phyloP scores from a whole-genome alignment of 2,888 invertebrate genomes.

The Glaucopsyche alexis region DNA sequence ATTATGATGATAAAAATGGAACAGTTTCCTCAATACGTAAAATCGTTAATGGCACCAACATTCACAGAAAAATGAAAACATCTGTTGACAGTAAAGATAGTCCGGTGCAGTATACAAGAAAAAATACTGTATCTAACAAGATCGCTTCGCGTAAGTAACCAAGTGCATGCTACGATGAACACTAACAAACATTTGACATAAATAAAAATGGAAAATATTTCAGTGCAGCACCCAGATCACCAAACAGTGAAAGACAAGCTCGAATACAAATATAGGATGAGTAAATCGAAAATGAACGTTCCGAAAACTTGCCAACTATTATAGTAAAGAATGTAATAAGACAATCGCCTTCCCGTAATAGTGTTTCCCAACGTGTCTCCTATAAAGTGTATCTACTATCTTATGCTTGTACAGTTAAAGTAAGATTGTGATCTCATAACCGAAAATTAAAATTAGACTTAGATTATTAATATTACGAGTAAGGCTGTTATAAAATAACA shows the following conservation, averaged over 20 bases:
- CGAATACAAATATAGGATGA: slow-evolving; percentile 55
- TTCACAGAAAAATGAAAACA: slow-evolving; percentile 54
- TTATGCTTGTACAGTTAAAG: slow-evolving; percentile 41
- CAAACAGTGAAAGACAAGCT: slow-evolving; percentile 55
- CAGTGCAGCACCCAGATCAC: slow-evolving; percentile 69
- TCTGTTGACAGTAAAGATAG: slow-evolving; percentile 56
- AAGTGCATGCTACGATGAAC: slow-evolving; percentile 59
- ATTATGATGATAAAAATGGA: slow-evolving; percentile 74
- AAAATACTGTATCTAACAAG: slow-evolving; percentile 58
- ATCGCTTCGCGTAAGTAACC: slow-evolving; percentile 72
- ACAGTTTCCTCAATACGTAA: slow-evolving; percentile 71
- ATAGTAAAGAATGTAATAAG: slow-evolving; percentile 42
- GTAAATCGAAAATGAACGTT: slow-evolving; percentile 57
- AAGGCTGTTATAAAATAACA: slow-evolving; percentile 41
- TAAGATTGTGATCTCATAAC: slow-evolving; percentile 67
- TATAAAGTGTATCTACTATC: slow-evolving; percentile 34
- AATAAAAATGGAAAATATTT: slow-evolving; percentile 68
- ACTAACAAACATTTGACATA: slow-evolving; percentile 54
- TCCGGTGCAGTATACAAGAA: slow-evolving; percentile 52
- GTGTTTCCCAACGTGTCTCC: slow-evolving; percentile 11
- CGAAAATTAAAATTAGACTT: slow-evolving; percentile 45
- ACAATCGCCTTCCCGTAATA: neutral
- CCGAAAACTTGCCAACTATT: slow-evolving; percentile 72
- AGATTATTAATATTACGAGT: slow-evolving; percentile 38
- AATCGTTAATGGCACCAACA: slow-evolving; percentile 54